Percentiles rank a stretch among this genome's conserved stretches.
Evolutionary conservation across 2,113 vertebrate genomes (phyloP).

Genomic region (Chauna torquata): DNA sequence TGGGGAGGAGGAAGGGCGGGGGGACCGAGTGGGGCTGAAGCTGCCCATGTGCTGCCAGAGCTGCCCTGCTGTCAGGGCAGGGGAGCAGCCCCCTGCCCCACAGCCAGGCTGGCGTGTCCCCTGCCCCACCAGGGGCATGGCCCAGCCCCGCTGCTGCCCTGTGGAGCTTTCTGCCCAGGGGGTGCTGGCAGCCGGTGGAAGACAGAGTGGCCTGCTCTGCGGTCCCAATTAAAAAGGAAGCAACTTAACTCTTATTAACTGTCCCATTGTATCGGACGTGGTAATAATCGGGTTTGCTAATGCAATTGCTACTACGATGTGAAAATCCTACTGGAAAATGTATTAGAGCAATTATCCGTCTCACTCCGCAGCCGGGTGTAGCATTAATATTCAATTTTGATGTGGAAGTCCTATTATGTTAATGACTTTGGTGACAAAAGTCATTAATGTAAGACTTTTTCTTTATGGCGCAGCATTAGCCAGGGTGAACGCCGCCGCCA

Average conservation of each 20-base stretch:
- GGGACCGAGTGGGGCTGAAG: no score
- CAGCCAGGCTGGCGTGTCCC: background rate
- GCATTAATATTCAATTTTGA: slow-evolving; percentile 73
- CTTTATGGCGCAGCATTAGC: background rate
- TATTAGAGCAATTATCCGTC: slow-evolving; percentile 72
- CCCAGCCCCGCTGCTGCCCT: background rate
- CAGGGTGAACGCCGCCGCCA: background rate
- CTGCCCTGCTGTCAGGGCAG: background rate
- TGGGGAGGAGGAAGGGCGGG: no score
- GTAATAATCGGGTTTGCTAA: slow-evolving; percentile 64
- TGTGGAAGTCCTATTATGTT: slow-evolving; percentile 71
- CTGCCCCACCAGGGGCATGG: background rate
- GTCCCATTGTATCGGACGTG: slow-evolving; percentile 30
- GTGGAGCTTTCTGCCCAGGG: no score
- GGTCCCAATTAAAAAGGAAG: background rate
- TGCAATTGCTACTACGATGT: slow-evolving; percentile 41
- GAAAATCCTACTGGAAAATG: slow-evolving; percentile 73
- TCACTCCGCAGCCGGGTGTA: slow-evolving; percentile 55
- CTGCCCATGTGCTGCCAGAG: background rate
- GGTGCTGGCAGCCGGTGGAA: background rate
- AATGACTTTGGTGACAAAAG: slow-evolving; percentile 63
- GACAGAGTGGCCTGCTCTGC: rapidly evolving
- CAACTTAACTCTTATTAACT: slow-evolving; percentile 22
- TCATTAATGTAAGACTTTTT: background rate
- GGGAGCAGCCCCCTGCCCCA: no score